Conservation (phyloP, 2,113 vertebrate genomes). For the Microcebus jonahi region DNA sequence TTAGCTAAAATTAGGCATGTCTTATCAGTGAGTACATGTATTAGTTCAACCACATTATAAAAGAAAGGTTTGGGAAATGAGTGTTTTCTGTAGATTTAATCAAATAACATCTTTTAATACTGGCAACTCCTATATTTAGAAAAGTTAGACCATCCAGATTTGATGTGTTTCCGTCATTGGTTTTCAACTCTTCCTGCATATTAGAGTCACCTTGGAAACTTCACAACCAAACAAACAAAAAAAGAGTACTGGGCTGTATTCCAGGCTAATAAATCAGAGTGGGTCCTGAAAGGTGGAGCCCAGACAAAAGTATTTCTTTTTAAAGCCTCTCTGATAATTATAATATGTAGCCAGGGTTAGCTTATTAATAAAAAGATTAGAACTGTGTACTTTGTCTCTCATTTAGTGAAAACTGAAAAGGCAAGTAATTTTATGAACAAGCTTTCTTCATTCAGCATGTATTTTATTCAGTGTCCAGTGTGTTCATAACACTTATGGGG, state of each 20-base stretch:
- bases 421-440: slow-evolving; percentile 1
- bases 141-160: background rate
- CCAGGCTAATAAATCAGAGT: background rate
- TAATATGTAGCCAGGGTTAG: background rate
- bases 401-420: slow-evolving; percentile 14
- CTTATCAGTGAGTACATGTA: background rate
- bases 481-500: background rate
- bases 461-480: background rate
- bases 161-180: background rate
- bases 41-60: background rate
- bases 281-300: background rate
- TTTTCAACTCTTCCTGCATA: background rate
- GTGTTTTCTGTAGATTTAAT: background rate
- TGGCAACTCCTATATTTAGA: background rate
- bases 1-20: slow-evolving; percentile 4
- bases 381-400: background rate
- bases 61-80: background rate
- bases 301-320: background rate
- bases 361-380: background rate
- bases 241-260: background rate
- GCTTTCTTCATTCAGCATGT: background rate
- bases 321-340: background rate
- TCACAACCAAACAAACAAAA: background rate
- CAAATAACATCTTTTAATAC: background rate
- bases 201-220: background rate